phyloP scores from a whole-genome alignment of 1,140 invertebrate species.

The Tetramorium alpestre region DNA sequence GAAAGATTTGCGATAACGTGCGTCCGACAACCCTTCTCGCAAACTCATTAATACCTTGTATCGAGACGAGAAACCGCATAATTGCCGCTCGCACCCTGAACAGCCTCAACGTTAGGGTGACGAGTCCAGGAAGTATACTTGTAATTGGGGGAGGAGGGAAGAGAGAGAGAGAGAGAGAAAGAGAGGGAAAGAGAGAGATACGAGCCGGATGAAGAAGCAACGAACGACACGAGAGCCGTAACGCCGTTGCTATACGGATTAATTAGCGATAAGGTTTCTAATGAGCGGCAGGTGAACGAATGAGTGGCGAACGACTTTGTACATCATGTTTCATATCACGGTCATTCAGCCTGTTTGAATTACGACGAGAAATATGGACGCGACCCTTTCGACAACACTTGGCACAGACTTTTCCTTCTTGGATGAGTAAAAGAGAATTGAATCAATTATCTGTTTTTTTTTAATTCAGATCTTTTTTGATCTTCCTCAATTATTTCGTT shows the following conservation, averaged over 20 bases:
- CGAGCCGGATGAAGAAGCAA: constrained; percentile 51
- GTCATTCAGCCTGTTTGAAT: constrained; percentile 24
- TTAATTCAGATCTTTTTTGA: not conserved
- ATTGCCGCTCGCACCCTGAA: constrained; percentile 63
- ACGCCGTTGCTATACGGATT: constrained; percentile 84
- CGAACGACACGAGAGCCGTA: constrained; percentile 84
- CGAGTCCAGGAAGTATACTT: constrained; percentile 75
- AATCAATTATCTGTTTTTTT: not conserved
- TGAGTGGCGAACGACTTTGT: constrained; percentile 35
- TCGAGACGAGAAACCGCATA: constrained; percentile 56
- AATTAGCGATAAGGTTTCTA: constrained; percentile 86
- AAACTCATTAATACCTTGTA: constrained; percentile 55
- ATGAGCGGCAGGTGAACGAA: constrained; percentile 85
- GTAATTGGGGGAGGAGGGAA: constrained; percentile 64
- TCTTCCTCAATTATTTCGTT: not conserved
- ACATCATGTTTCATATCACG: constrained; percentile 23
- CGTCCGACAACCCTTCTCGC: not conserved
- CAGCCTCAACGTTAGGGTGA: constrained; percentile 65
- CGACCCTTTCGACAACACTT: not conserved
- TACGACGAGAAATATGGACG: constrained; percentile 1
- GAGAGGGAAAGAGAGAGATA: not conserved
- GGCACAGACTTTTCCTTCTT: not conserved
- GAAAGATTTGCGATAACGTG: constrained; percentile 45
- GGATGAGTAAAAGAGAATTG: not conserved
- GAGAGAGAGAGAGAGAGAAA: not conserved